phyloP scores from a whole-genome alignment of 2,888 invertebrate genomes.

The Zaprionus lineosus region DNA sequence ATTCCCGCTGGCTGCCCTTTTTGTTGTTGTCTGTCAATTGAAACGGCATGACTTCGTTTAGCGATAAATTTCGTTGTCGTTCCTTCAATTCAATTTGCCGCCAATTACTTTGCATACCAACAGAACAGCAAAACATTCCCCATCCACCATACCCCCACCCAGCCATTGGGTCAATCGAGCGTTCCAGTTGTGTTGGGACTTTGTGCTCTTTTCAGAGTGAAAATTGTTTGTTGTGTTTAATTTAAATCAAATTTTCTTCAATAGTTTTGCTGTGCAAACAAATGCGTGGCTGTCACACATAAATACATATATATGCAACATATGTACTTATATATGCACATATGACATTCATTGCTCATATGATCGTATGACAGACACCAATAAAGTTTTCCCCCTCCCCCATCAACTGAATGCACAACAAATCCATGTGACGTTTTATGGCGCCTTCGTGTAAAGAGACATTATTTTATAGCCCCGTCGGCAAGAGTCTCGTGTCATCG shows the following conservation, averaged over 20 bases:
- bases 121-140: conserved; percentile 14
- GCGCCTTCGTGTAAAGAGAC: conserved; percentile 33
- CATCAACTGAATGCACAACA: conserved; percentile 16
- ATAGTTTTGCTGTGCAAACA: conserved; percentile 64
- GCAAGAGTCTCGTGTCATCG: too few species aligned
- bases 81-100: conserved; percentile 71
- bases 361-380: conserved; percentile 23
- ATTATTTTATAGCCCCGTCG: conserved; percentile 35
- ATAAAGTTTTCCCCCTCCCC: too few species aligned
- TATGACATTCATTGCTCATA: conserved; percentile 9
- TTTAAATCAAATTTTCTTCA: conserved; percentile 63
- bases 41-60: conserved; percentile 80
- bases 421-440: conserved; percentile 33
- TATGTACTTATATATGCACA: conserved; percentile 2
- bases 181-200: too few species aligned
- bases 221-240: conserved; percentile 49
- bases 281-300: conserved; percentile 28
- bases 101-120: conserved; percentile 72
- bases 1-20: conserved; percentile 24
- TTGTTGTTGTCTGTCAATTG: conserved; percentile 66
- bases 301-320: conserved; percentile 4
- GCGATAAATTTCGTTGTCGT: conserved; percentile 64
- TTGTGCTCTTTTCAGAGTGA: conserved; percentile 38
- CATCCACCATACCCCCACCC: neutral
- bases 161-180: too few species aligned